Base-by-base conservation (phyloP, 2,888 invertebrate genomes). In the Dynastes tityus region DNA sequence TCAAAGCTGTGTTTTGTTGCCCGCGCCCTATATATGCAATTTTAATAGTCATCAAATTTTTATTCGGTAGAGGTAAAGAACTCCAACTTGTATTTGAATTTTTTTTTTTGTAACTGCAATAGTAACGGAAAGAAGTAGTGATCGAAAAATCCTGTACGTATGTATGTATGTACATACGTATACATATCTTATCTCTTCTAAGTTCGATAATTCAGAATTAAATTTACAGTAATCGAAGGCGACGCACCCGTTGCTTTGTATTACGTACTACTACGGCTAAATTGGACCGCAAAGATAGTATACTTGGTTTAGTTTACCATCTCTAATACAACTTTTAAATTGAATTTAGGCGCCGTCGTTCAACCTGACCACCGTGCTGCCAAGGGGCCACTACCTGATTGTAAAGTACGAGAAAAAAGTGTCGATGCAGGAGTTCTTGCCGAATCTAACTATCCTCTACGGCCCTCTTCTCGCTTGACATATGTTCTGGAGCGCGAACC, bases 271-370 rank as follows among this genome's bases (percentile, higher is more conserved):
- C 55, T 53, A 53, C 16, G 53, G 53, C 2, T 45, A 45, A 45
- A 45, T 45, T 45, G 11, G 11, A 11, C 45, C 11, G 8, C 11
- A 8, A 45, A 45, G 45, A 45, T 8, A 8, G 49, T 45, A 45
- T 45, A 67, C 40, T 67, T 45, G 45, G 45, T 45, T 58, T 5
- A 58, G n/a, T 45, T 45, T 11, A 11, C 55, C 22, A 16, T 22
- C 22, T 58, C 40, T 16, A 71, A 71, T 71, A 58, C 71, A 71
- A 71, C 55, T 71, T 71, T 71, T 71, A 71, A 71, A 71, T 71
- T 71, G 71, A 71, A 71, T 71, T 71, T 55, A 58, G 37, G 6
- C 55, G 55, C 29, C 37, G 22, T 58, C 37, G 58, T 55, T 40
- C 22, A 37, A 71, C 55, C 55, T 71, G 71, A 71, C 71, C 71